These are phyloP conservation scores for Mesopsocus fuscifrons DNA, from an alignment of 2,888 invertebrate genomes.

Conservation along the genomic window DNA sequence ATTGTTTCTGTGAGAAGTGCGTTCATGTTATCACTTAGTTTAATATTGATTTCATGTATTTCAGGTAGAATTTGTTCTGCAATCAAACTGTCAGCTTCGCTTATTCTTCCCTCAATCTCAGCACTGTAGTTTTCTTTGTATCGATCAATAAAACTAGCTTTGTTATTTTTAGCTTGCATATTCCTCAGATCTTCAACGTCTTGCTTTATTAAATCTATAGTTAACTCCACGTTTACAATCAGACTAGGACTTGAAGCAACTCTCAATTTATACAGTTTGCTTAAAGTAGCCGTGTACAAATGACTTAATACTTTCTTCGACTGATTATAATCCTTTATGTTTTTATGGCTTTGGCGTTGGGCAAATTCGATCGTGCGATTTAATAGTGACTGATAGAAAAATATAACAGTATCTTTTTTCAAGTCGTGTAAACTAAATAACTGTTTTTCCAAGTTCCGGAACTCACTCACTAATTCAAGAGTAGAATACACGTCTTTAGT, in stretches of 20 bases:
- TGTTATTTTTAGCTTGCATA: neutral
- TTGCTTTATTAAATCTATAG: neutral
- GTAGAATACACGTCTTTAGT: neutral
- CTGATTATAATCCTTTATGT: no score
- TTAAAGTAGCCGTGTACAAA: conserved; percentile 1
- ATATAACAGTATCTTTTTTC: neutral
- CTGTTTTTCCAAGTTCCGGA: neutral
- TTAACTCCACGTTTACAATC: neutral
- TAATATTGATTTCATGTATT: neutral
- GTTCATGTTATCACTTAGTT: neutral
- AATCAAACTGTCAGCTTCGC: neutral
- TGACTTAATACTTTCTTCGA: neutral
- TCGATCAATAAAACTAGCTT: neutral
- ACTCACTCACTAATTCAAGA: neutral
- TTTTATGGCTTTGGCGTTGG: neutral
- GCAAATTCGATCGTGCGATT: neutral
- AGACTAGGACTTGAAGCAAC: neutral
- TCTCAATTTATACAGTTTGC: neutral
- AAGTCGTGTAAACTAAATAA: neutral
- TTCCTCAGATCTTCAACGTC: neutral
- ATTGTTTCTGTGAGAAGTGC: neutral
- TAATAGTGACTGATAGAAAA: neutral
- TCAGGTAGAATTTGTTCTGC: neutral
- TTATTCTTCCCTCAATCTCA: neutral
- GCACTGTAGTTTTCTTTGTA: neutral